These are phyloP conservation scores for Geococcyx californianus DNA, from an alignment of 2,113 vertebrate genomes.

Conservation along the genomic window DNA sequence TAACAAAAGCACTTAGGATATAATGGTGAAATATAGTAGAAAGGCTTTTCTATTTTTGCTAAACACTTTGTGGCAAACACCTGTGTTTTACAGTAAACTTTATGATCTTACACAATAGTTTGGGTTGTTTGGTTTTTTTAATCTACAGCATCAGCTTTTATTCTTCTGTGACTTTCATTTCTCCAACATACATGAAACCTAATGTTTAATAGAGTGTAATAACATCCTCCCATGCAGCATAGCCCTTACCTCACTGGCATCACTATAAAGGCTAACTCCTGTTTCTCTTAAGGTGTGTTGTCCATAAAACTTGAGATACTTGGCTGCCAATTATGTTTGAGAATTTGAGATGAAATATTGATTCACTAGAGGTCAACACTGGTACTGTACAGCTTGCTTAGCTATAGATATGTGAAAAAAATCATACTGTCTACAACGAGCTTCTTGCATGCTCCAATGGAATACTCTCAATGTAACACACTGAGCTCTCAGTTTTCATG, in stretches of 20 bases:
- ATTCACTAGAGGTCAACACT: background rate
- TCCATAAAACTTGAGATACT: background rate
- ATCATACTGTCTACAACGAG: background rate
- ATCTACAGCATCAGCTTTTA: background rate
- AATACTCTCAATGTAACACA: background rate
- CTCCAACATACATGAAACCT: background rate
- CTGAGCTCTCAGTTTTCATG: background rate
- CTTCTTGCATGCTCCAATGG: background rate
- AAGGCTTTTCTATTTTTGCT: background rate
- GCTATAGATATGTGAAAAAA: background rate
- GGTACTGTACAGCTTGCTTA: background rate
- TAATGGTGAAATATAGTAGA: background rate
- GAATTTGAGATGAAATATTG: background rate
- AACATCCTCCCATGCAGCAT: background rate
- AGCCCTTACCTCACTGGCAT: background rate
- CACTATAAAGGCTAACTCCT: background rate
- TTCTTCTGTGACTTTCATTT: background rate
- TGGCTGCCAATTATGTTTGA: background rate
- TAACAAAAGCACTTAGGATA: background rate
- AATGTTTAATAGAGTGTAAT: background rate
- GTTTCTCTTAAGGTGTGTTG: background rate
- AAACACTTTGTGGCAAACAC: background rate
- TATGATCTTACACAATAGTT: background rate
- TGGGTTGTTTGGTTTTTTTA: background rate
- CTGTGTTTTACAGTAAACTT: background rate